phyloP scores from a whole-genome alignment of 2,113 vertebrate genomes.

The Scytalopus superciliaris region DNA sequence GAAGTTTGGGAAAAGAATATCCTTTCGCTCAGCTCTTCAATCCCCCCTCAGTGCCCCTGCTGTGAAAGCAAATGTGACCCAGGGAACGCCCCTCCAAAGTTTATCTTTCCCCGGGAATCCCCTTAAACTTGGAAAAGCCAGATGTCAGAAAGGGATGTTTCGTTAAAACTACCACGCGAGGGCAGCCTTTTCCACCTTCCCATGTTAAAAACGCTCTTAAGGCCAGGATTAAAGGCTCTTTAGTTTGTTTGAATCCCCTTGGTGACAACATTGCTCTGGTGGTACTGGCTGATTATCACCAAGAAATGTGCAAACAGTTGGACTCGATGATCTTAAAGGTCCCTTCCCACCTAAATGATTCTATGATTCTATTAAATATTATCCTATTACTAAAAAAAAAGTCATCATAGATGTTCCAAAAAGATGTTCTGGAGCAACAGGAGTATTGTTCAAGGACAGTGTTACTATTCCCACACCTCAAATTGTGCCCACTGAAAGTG shows the following conservation, averaged over 20 bases:
- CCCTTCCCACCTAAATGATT: neutral
- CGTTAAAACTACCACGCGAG: neutral
- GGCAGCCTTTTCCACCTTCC: slow-evolving; percentile 50
- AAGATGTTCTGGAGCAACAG: neutral
- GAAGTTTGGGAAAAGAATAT: neutral
- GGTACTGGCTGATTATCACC: neutral
- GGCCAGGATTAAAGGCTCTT: neutral
- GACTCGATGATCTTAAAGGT: neutral
- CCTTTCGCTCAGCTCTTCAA: neutral
- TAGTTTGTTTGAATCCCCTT: neutral
- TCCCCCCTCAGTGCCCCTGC: neutral
- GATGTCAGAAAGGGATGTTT: neutral
- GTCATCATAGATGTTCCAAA: neutral
- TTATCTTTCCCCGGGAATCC: neutral
- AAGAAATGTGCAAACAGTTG: neutral
- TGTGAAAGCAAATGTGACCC: neutral
- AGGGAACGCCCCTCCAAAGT: neutral
- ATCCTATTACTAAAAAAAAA: neutral
- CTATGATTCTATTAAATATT: neutral
- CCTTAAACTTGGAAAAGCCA: neutral
- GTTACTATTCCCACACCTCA: neutral
- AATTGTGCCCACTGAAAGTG: neutral
- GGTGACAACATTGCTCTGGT: neutral
- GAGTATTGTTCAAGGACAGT: neutral
- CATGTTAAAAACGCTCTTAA: neutral